Percentiles rank a stretch among this genome's conserved stretches.
Evolutionary conservation across 1,140 invertebrate genomes (phyloP).

Genomic region (Brachionus rubens): DNA sequence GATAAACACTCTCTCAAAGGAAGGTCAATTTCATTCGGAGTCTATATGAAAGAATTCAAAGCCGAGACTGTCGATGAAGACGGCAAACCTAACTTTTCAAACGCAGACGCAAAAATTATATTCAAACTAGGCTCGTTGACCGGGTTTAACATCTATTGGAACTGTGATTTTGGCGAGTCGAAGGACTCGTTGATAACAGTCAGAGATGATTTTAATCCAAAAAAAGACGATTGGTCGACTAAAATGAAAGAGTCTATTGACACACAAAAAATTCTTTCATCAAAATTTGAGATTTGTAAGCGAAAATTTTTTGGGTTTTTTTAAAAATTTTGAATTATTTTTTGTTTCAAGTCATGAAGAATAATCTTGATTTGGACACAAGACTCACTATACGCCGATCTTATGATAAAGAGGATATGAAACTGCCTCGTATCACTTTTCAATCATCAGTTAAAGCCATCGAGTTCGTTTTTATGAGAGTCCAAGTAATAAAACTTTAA

Average conservation of each 20-base stretch:
- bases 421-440: conserved; percentile 14
- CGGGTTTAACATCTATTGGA: conserved; percentile 45
- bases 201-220: not conserved
- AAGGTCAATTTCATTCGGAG: not conserved
- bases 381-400: conserved; percentile 14
- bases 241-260: conserved; percentile 10
- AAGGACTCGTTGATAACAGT: not conserved
- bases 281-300: conserved; percentile 23
- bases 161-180: conserved; percentile 11
- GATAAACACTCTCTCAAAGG: conserved; percentile 31
- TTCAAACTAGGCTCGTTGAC: conserved; percentile 36
- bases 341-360: conserved; percentile 17
- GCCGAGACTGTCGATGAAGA: conserved; percentile 41
- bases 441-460: conserved; percentile 24
- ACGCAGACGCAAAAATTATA: conserved; percentile 39
- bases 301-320: not conserved
- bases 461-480: conserved; percentile 24
- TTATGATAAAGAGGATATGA: not conserved
- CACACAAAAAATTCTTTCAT: not conserved
- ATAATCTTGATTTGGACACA: not conserved
- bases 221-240: not conserved
- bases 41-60: conserved; percentile 45
- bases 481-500: conserved; percentile 29
- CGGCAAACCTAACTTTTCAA: conserved; percentile 19
- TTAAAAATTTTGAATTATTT: not conserved